Evolutionary conservation across 2,113 vertebrate genomes (phyloP).

Genomic region (Ameiurus melas): DNA sequence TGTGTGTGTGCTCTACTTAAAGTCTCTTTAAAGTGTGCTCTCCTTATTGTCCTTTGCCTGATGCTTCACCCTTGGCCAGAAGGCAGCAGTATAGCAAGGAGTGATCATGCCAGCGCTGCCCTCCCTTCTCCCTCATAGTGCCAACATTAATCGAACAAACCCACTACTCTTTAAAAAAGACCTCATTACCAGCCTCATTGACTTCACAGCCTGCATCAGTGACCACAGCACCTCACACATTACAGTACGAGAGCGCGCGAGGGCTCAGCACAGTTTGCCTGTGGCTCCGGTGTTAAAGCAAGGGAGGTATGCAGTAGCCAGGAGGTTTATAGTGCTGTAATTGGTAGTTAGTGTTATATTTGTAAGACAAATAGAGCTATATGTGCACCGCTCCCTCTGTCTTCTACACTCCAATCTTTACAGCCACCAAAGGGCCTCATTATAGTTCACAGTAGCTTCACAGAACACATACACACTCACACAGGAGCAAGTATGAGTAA

Average conservation of each 20-base stretch:
- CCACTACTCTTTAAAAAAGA: conserved; percentile 84
- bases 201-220: conserved; percentile 86
- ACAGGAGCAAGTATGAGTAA: conserved; percentile 85
- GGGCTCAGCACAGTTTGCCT: conserved; percentile 78
- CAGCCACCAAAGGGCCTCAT: conserved; percentile 90
- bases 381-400: conserved; percentile 81
- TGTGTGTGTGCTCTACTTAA: background rate
- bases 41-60: conserved; percentile 22
- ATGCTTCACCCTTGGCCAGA: conserved; percentile 42
- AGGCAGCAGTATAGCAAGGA: conserved; percentile 60
- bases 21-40: background rate
- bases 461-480: conserved; percentile 57
- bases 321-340: conserved; percentile 92
- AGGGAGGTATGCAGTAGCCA: conserved; percentile 83
- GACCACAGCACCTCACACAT: conserved; percentile 74
- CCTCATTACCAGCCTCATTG: conserved; percentile 92
- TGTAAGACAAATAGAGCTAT: conserved; percentile 95
- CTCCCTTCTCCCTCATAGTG: conserved; percentile 69
- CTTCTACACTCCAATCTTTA: conserved; percentile 84
- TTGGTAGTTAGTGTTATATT: conserved; percentile 96
- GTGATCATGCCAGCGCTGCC: conserved; percentile 78
- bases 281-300: conserved; percentile 81
- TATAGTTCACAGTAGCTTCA: conserved; percentile 70
- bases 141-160: conserved; percentile 83
- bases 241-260: conserved; percentile 42